Evolutionary conservation across 2,113 vertebrate species (phyloP).

Genomic region (Actenoides hombroni): DNA sequence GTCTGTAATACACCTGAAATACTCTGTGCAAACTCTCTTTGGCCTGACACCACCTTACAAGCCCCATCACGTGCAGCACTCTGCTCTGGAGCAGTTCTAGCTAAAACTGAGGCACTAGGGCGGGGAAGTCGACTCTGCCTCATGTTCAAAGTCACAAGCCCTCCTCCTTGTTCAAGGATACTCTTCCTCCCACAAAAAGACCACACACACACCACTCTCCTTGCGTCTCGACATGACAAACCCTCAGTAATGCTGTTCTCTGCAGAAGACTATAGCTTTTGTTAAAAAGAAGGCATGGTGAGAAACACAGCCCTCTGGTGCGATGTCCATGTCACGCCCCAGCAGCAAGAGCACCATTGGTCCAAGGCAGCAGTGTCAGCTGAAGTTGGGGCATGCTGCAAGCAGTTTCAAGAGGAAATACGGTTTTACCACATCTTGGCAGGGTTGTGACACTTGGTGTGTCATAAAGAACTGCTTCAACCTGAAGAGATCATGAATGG

Average conservation of each 20-base stretch:
- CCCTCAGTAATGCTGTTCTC: neutral
- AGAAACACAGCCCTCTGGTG: neutral
- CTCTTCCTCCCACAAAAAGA: neutral
- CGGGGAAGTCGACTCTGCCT: neutral
- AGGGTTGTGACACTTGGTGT: neutral
- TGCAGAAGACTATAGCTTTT: neutral
- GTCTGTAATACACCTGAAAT: neutral
- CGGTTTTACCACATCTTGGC: neutral
- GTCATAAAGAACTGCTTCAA: neutral
- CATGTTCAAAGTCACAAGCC: neutral
- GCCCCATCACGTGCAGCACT: neutral
- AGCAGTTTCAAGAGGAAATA: neutral
- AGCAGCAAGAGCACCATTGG: neutral
- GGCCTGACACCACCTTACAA: neutral
- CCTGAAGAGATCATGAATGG: neutral
- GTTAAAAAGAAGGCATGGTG: neutral
- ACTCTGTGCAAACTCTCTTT: neutral
- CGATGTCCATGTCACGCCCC: rapidly evolving
- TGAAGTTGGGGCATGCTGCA: neutral
- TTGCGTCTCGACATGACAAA: neutral
- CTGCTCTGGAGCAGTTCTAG: neutral
- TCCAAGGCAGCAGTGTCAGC: neutral
- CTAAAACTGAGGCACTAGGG: neutral
- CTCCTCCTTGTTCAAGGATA: neutral
- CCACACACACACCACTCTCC: neutral